Conservation (phyloP, 2,888 invertebrate genomes). For the Macrophya annulata region DNA sequence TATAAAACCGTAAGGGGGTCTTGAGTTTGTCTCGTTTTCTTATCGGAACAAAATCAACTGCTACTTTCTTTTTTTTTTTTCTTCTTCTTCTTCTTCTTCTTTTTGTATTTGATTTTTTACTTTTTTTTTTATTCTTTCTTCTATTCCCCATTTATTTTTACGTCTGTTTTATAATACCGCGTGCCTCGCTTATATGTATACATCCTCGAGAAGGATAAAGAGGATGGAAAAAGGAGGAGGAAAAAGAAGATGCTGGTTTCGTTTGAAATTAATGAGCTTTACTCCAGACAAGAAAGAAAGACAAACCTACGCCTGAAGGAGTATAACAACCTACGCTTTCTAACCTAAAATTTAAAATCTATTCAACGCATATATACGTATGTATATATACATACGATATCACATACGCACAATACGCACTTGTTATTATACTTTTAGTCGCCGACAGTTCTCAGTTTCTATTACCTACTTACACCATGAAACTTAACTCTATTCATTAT, state of each 20-base stretch:
- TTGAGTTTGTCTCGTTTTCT: not conserved
- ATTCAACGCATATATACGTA: conserved; percentile 4
- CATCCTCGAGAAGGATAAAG: not conserved
- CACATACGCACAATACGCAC: not conserved
- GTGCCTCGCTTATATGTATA: not conserved
- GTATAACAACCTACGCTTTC: not conserved
- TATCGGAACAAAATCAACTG: not conserved
- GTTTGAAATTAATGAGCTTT: conserved; percentile 20
- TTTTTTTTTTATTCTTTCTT: not conserved
- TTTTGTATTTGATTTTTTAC: too few relatives aligned
- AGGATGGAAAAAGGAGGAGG: not conserved
- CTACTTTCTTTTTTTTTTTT: not conserved
- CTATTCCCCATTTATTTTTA: conserved; percentile 10
- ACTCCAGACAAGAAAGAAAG: not conserved
- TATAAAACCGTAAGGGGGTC: not conserved
- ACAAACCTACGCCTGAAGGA: not conserved
- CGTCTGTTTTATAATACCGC: not conserved
- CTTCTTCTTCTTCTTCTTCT: too few relatives aligned
- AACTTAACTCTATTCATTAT: not conserved
- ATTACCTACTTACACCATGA: conserved; percentile 13
- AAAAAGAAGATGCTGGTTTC: not conserved
- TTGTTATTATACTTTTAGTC: not conserved
- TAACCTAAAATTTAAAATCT: not conserved
- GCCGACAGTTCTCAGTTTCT: conserved; percentile 21
- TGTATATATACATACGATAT: too few relatives aligned